Evolutionary conservation across 2,797 vertebrate genomes (phyloP).

Genomic region (Geotrypetes seraphini): DNA sequence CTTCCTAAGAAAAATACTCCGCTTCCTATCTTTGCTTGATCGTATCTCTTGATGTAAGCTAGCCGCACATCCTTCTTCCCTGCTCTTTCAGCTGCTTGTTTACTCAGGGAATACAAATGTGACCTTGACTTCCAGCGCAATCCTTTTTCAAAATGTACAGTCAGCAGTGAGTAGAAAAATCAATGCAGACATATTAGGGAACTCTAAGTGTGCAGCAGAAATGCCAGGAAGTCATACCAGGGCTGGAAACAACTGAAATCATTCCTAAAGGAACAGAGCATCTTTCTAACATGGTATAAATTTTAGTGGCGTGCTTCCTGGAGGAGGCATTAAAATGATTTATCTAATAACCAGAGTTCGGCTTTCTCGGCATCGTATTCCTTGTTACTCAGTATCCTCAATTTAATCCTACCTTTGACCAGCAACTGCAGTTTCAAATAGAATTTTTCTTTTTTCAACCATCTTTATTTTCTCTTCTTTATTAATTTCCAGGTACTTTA

Average conservation of each 20-base stretch:
- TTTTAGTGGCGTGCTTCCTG: too few species aligned
- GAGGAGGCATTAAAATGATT: too few species aligned
- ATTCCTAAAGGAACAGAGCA: conserved; percentile 12
- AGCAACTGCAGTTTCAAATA: too few species aligned
- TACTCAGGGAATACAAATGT: conserved; percentile 41
- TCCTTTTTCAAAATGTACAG: conserved; percentile 45
- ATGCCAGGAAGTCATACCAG: conserved; percentile 41
- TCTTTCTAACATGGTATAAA: neutral
- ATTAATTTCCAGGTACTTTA: too few species aligned
- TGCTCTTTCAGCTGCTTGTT: conserved; percentile 28
- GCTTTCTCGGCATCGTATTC: too few species aligned
- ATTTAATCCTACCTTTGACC: too few species aligned
- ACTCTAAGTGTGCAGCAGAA: conserved; percentile 40
- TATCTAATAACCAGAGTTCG: too few species aligned
- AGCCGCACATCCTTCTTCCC: neutral
- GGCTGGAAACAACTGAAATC: conserved; percentile 22
- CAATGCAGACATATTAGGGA: conserved; percentile 46
- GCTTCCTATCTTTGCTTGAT: conserved; percentile 8
- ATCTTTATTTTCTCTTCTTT: too few species aligned
- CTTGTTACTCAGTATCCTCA: too few species aligned
- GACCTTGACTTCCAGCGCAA: conserved; percentile 62
- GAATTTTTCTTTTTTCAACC: too few species aligned
- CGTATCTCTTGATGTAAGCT: conserved; percentile 6
- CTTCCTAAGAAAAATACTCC: neutral
- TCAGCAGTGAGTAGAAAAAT: conserved; percentile 58